A percentile compares a stretch with the other conserved stretches of the same genome.
Conservation (phyloP, 2,797 vertebrate species). For the Diglossa cyanea region DNA sequence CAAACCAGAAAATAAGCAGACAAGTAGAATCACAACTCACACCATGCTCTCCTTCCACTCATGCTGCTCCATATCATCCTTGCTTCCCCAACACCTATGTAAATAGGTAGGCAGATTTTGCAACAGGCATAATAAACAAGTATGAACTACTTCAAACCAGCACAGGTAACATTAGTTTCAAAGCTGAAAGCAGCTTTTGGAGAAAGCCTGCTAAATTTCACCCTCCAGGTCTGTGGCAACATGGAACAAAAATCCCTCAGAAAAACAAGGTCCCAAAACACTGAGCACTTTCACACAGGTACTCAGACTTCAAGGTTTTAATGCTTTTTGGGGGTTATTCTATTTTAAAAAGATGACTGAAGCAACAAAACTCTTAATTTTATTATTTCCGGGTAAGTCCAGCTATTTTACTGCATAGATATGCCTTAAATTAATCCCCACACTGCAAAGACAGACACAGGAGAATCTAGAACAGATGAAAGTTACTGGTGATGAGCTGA, state of each 20-base stretch:
- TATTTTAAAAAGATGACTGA: not conserved
- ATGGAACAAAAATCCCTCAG: not conserved
- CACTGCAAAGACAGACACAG: not conserved
- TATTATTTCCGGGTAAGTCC: not conserved
- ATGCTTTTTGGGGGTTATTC: not conserved
- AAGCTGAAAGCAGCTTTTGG: not conserved
- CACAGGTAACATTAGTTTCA: not conserved
- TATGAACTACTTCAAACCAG: not conserved
- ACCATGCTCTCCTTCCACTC: conserved; percentile 25
- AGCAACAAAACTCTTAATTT: not conserved
- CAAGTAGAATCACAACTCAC: conserved; percentile 50
- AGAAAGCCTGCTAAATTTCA: not conserved
- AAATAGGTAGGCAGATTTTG: conserved; percentile 18
- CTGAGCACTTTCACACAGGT: not conserved
- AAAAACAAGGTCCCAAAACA: not conserved
- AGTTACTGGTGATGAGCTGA: not conserved
- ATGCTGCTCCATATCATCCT: not conserved
- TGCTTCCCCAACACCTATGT: conserved; percentile 33
- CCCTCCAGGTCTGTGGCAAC: not conserved
- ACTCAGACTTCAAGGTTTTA: not conserved
- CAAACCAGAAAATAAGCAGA: conserved; percentile 57
- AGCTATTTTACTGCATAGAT: not conserved
- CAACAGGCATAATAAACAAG: not conserved
- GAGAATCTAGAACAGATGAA: not conserved
- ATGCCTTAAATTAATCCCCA: not conserved